Evolutionary conservation across 2,113 vertebrate genomes (phyloP).

Genomic region (Cygnus atratus): DNA sequence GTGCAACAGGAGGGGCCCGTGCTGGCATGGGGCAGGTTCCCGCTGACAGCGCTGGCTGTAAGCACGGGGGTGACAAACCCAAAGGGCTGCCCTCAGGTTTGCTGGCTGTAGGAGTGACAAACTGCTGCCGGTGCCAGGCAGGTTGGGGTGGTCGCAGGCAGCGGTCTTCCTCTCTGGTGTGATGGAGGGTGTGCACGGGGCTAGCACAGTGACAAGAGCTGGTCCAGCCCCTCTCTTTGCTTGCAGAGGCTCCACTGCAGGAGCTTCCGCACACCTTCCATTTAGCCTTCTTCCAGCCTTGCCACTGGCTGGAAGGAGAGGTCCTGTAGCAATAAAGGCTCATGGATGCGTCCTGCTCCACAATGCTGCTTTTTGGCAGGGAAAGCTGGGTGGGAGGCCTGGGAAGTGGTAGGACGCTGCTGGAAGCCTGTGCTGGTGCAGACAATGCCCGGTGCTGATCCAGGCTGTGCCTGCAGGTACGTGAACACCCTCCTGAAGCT

Average conservation of each 20-base stretch:
- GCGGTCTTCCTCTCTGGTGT: rapidly evolving
- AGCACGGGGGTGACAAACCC: rapidly evolving
- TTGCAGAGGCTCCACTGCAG: neutral
- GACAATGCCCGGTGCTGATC: neutral
- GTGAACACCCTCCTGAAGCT: constrained; percentile 97
- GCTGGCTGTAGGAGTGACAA: neutral
- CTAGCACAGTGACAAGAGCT: neutral
- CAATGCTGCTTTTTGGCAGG: neutral
- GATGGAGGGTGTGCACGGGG: neutral
- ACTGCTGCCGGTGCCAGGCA: neutral
- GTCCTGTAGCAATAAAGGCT: neutral
- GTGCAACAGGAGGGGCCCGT: neutral
- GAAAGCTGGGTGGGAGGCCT: neutral
- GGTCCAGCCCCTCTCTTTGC: neutral
- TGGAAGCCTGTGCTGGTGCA: neutral
- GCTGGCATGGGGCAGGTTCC: rapidly evolving
- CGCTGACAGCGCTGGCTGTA: neutral
- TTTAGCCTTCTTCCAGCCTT: neutral
- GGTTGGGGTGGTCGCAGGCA: neutral
- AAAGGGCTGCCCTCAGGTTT: neutral
- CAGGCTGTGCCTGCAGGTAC: constrained; percentile 80
- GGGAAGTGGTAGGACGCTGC: neutral
- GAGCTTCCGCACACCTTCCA: neutral
- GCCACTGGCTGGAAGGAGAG: neutral
- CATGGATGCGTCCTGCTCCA: neutral